A percentile compares a stretch with the other conserved stretches of the same genome.
Evolutionary conservation across 2,113 vertebrate species (phyloP).

Genomic region (Cricetomys ansorgei): DNA sequence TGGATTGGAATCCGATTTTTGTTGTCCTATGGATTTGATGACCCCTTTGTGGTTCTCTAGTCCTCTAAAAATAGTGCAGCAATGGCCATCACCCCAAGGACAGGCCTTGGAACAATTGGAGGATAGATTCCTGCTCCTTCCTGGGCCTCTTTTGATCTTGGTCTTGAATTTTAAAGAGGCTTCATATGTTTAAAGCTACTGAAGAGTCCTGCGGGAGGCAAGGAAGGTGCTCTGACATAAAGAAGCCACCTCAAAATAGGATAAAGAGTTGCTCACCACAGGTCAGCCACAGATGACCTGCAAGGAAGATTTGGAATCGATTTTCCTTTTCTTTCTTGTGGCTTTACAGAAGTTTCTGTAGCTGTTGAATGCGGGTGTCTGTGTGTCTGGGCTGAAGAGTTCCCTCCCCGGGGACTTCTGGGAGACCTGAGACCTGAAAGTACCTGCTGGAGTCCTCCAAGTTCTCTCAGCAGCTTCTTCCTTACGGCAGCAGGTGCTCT

Average conservation of each 20-base stretch:
- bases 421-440: not conserved
- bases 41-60: not conserved
- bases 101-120: not conserved
- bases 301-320: not conserved
- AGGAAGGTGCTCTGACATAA: not conserved
- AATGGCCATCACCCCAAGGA: not conserved
- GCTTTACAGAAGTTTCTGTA: not conserved
- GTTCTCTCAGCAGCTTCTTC: slow-evolving; percentile 37
- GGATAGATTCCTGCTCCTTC: not conserved
- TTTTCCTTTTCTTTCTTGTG: not conserved
- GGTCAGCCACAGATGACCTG: not conserved
- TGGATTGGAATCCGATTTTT: not conserved
- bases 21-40: not conserved
- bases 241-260: not conserved
- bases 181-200: not conserved
- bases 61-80: not conserved
- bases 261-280: not conserved
- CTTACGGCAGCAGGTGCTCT: not conserved
- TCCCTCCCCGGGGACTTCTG: not conserved
- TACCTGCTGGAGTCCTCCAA: slow-evolving; percentile 45
- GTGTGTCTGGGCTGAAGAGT: not conserved
- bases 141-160: not conserved
- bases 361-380: not conserved
- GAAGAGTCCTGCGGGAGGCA: not conserved
- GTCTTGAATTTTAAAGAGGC: slow-evolving; percentile 11